Evolutionary conservation across 2,888 invertebrate species (phyloP).

Genomic region (Sarcophaga caerulescens): DNA sequence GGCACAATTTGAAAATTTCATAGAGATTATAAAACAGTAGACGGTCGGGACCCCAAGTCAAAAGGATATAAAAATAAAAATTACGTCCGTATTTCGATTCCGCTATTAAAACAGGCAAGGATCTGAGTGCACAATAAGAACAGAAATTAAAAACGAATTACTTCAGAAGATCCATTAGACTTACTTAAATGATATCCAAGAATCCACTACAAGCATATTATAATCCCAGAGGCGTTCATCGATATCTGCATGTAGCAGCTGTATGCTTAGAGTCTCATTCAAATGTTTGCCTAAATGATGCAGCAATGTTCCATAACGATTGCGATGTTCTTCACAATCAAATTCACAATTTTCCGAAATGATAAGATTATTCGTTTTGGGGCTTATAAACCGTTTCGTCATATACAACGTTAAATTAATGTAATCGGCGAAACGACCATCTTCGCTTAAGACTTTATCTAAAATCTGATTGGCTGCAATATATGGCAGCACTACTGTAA

Average conservation of each 20-base stretch:
- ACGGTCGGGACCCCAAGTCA: conserved; percentile 60
- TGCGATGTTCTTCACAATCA: not conserved
- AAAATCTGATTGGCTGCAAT: not conserved
- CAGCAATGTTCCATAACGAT: conserved; percentile 68
- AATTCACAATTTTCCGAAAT: conserved; percentile 69
- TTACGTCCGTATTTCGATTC: conserved; percentile 70
- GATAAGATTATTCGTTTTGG: conserved; percentile 70
- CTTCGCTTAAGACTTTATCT: not conserved
- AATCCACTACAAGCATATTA: conserved; percentile 74
- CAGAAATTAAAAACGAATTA: not conserved
- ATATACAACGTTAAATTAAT: conserved; percentile 68
- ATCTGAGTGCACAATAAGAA: conserved; percentile 53
- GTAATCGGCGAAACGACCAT: conserved; percentile 4
- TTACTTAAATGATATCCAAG: conserved; percentile 72
- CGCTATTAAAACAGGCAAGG: conserved; percentile 68
- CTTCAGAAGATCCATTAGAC: conserved; percentile 33
- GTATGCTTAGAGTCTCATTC: conserved; percentile 68
- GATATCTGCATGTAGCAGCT: conserved; percentile 68
- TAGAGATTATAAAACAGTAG: not conserved
- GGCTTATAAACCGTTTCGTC: conserved; percentile 69
- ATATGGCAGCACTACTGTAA: not conserved
- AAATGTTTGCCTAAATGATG: conserved; percentile 69
- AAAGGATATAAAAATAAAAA: conserved; percentile 74
- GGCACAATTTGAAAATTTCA: conserved; percentile 72
- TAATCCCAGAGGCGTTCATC: conserved; percentile 70